Evolutionary conservation across 1,140 invertebrate species (phyloP).

Genomic region (Eulimnadia texana): DNA sequence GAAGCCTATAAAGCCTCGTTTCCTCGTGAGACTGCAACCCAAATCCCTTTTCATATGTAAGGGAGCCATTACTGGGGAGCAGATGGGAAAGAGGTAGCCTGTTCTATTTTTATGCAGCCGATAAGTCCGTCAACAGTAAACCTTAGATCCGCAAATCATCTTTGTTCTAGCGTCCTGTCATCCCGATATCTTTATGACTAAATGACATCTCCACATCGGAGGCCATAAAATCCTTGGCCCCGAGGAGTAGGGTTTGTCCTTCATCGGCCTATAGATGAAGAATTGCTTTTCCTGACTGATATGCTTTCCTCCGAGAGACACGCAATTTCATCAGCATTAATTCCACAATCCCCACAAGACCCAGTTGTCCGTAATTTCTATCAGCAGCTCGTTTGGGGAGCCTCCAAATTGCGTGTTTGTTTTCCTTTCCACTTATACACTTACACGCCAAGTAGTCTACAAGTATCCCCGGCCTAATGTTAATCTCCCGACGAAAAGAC

Average conservation of each 20-base stretch:
- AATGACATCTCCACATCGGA: not conserved
- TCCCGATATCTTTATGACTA: not conserved
- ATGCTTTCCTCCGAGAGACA: not conserved
- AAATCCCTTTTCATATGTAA: slow-evolving; percentile 4
- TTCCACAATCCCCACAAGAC: too few relatives aligned
- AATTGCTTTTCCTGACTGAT: not conserved
- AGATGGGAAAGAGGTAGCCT: not conserved
- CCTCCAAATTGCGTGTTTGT: not conserved
- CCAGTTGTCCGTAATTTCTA: not conserved
- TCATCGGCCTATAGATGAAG: too few relatives aligned
- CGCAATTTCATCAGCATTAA: not conserved
- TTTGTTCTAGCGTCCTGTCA: not conserved
- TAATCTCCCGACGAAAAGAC: not conserved
- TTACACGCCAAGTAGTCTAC: not conserved
- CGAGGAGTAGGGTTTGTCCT: too few relatives aligned
- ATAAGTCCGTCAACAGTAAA: not conserved
- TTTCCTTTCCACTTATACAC: not conserved
- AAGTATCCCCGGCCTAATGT: not conserved
- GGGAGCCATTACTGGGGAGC: not conserved
- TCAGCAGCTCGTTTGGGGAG: not conserved
- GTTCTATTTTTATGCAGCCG: not conserved
- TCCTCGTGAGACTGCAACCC: not conserved
- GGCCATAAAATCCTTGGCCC: too few relatives aligned
- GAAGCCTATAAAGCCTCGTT: not conserved
- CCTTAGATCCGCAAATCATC: not conserved